Evolutionary conservation across 1,140 invertebrate species (phyloP), one percentile per base, ranked within the genome.

Genomic region (Drosophila kepulauana): DNA sequence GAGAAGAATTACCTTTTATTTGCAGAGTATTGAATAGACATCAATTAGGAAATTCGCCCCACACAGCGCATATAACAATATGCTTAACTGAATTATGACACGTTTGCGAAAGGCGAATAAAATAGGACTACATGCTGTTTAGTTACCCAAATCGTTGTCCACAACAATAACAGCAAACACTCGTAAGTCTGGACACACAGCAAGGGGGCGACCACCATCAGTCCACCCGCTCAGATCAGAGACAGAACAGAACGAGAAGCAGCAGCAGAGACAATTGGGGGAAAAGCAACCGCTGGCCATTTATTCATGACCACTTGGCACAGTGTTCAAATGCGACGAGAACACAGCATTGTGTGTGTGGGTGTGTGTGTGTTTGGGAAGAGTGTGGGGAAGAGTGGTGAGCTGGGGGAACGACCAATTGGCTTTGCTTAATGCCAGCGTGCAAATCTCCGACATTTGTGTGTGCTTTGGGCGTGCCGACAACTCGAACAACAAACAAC

Each of bases 371-470:
- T 25, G 20, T 25, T 20, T 3, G 20, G 41, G 49, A 54, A 10
- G 28, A 15, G 30, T 4, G 11, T 25, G 57, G 38, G 64, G 8
- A 49, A 5, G 30, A 15, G 15, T 15, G 15, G 45, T 15, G 43
- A 41, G 10, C 54, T 49, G 48, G 51, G 33, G 43, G 61, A 63
- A 66, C 70, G 63, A 85, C 84, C 84, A 87, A 87, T 87, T 87
- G 84, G 84, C 84, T 87, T 87, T 88, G 79, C 84, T 78, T 88
- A 87, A 87, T 87, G 84, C 75, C 56, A 48, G 84, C 73, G 77
- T 88, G 84, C 84, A 87, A 87, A 87, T 87, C 84, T 88, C 84
- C 75, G 72, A 81, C 76, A 82, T 85, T 86, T 88, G 65, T 68
- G 79, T 57, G 72, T 41, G 71, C 65, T 66, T 61, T 49, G 51